Percentiles rank a stretch among this genome's conserved stretches.
phyloP scores from a whole-genome alignment of 2,888 invertebrate species.

The Bruchidius siliquastri region DNA sequence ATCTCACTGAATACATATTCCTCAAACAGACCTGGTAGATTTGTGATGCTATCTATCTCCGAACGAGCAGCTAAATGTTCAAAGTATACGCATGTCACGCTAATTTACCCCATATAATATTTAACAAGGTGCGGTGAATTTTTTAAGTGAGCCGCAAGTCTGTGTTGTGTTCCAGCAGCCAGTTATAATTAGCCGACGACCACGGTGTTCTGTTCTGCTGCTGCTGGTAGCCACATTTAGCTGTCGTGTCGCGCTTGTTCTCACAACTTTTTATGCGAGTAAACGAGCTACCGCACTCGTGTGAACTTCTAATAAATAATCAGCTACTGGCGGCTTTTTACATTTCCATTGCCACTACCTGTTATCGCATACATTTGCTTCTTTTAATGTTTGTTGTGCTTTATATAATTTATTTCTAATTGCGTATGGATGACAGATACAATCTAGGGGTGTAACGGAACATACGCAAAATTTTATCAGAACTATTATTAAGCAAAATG shows the following conservation, averaged over 20 bases:
- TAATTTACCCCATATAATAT: background rate
- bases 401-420: background rate
- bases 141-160: background rate
- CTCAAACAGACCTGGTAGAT: too few relatives aligned
- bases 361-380: background rate
- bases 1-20: too few relatives aligned
- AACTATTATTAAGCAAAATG: too few relatives aligned
- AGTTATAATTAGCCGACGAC: background rate
- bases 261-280: background rate
- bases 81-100: background rate
- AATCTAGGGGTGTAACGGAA: too few relatives aligned
- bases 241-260: background rate
- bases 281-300: background rate
- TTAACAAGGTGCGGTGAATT: background rate
- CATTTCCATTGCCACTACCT: background rate
- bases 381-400: background rate
- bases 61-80: background rate
- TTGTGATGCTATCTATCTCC: too few relatives aligned
- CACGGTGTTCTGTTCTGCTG: background rate
- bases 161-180: background rate
- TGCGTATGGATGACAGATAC: background rate
- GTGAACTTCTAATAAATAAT: background rate
- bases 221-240: background rate
- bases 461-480: too few relatives aligned
- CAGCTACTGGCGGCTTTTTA: background rate